Percentiles rank a stretch among this genome's conserved stretches.
These are phyloP conservation scores for Spea hammondii DNA, from an alignment of 2,797 vertebrate genomes.

Conservation along the genomic window DNA sequence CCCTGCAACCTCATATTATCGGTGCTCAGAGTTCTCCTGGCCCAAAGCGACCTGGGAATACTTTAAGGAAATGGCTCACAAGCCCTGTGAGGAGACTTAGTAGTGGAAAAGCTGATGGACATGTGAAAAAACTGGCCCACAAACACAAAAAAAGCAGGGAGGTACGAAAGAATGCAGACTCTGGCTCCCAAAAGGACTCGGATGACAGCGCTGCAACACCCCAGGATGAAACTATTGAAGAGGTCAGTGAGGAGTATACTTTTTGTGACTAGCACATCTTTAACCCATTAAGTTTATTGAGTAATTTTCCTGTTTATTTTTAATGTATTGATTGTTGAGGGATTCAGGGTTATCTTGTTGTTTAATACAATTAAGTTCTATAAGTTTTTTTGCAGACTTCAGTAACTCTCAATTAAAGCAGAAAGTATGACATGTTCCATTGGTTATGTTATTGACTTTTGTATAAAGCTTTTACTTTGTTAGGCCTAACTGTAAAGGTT, in stretches of 20 bases:
- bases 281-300: no score
- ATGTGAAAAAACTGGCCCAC: constrained; percentile 94
- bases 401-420: no score
- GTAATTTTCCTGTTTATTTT: no score
- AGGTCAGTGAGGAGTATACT: constrained; percentile 70
- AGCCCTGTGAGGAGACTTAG: constrained; percentile 95
- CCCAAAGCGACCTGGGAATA: constrained; percentile 95
- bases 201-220: constrained; percentile 95
- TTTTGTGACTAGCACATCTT: no score
- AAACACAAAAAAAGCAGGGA: constrained; percentile 97
- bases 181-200: constrained; percentile 91
- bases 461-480: neutral
- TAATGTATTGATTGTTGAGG: no score
- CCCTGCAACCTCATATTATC: constrained; percentile 87
- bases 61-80: constrained; percentile 95
- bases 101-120: constrained; percentile 94
- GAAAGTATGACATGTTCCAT: no score
- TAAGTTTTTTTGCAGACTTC: no score
- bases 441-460: neutral
- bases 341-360: no score
- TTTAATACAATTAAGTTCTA: no score
- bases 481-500: neutral
- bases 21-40: constrained; percentile 92
- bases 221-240: constrained; percentile 93
- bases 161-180: constrained; percentile 87